Conservation (phyloP, 2,888 invertebrate genomes). For the Megamerina dolium region DNA sequence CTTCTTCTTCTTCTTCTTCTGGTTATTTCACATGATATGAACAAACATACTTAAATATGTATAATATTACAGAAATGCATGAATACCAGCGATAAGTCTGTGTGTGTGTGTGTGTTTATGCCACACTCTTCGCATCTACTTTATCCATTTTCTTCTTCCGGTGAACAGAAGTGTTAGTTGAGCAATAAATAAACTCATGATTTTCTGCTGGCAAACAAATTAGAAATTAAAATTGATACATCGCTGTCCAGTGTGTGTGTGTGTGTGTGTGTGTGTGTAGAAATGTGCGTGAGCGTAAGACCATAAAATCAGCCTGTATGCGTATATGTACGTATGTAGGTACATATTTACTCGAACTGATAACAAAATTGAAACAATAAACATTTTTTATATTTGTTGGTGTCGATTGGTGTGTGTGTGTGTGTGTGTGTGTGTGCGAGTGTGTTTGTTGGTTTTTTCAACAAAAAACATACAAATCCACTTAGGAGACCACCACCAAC, state of each 20-base stretch:
- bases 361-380: conserved; percentile 49
- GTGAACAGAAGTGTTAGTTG: conserved; percentile 33
- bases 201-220: conserved; percentile 27
- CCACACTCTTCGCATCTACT: too few species aligned
- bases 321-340: conserved; percentile 16
- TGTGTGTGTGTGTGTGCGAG: not conserved
- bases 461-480: conserved; percentile 48
- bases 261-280: conserved; percentile 16
- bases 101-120: not conserved
- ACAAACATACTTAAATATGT: too few species aligned
- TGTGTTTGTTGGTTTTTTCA: conserved; percentile 31
- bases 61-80: too few species aligned
- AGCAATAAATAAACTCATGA: conserved; percentile 30
- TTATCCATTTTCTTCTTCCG: conserved; percentile 24
- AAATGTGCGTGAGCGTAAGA: too few species aligned
- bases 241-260: conserved; percentile 10
- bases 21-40: too few species aligned
- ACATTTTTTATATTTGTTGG: conserved; percentile 41
- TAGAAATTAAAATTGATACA: conserved; percentile 39
- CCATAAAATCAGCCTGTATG: too few species aligned
- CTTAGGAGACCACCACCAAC: conserved; percentile 31
- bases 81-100: too few species aligned
- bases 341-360: conserved; percentile 41
- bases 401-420: too few species aligned
- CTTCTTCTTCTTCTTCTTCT: too few species aligned